Percentiles rank a stretch among this genome's conserved stretches.
These are phyloP conservation scores for Heliangelus exortis DNA, from an alignment of 2,797 vertebrate species.

Conservation along the genomic window DNA sequence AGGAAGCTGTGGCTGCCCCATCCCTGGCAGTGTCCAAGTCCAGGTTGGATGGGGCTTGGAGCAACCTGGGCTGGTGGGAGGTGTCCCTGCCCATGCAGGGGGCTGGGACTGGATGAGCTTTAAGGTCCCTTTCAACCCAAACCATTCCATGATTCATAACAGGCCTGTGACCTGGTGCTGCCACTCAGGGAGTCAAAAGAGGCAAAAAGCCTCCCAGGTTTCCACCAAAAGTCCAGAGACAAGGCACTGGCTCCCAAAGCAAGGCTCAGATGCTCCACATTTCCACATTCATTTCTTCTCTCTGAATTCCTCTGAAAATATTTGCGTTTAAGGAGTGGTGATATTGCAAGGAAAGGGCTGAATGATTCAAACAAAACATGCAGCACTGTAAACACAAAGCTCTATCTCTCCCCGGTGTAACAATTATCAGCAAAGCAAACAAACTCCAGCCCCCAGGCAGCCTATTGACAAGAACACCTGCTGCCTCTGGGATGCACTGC, in stretches of 20 bases:
- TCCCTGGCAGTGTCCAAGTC: no score
- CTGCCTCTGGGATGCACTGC: not conserved
- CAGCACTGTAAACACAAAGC: not conserved
- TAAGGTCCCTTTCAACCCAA: no score
- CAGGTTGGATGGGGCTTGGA: no score
- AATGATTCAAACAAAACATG: constrained; percentile 7
- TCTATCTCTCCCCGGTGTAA: constrained; percentile 7
- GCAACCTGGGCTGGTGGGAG: no score
- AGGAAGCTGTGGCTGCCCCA: no score
- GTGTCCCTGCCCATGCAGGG: no score
- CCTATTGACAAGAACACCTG: constrained; percentile 14
- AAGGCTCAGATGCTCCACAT: not conserved
- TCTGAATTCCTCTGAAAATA: constrained; percentile 24
- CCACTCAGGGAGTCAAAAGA: not conserved
- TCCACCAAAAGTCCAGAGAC: not conserved
- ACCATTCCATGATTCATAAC: not conserved
- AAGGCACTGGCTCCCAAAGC: not conserved
- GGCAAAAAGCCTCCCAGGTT: not conserved
- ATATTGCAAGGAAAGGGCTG: not conserved
- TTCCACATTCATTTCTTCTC: not conserved
- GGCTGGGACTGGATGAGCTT: no score
- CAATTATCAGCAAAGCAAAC: constrained; percentile 34
- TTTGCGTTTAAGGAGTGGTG: constrained; percentile 59
- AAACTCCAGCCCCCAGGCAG: not conserved
- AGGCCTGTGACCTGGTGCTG: not conserved